phyloP scores from a whole-genome alignment of 64 coral and sea anemone genomes.

The Stichodactyla mertensii region DNA sequence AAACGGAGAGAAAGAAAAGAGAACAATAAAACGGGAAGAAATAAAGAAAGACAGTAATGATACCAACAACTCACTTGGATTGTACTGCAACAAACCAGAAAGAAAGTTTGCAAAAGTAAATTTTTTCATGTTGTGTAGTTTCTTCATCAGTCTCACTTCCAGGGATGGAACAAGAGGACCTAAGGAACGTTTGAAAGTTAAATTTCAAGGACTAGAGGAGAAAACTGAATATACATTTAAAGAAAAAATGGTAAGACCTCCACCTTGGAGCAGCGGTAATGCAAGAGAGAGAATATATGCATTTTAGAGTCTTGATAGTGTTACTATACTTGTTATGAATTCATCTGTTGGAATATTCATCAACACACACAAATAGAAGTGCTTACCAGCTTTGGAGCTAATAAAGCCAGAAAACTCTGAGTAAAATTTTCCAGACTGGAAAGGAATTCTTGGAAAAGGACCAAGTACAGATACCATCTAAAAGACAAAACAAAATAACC shows the following conservation, averaged over 20 bases:
- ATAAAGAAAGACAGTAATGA: not conserved
- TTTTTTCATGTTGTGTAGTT: slow-evolving; percentile 56
- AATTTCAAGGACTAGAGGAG: not conserved
- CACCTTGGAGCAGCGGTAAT: too few relatives aligned
- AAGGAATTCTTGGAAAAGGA: slow-evolving; percentile 46
- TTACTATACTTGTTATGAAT: not conserved
- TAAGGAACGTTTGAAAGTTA: not conserved
- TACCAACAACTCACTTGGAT: slow-evolving; percentile 45
- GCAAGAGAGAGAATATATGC: too few relatives aligned
- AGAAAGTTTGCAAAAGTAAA: slow-evolving; percentile 74
- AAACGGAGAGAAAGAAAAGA: not conserved
- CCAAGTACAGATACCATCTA: slow-evolving; percentile 56
- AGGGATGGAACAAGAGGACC: slow-evolving; percentile 2
- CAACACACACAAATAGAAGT: not conserved
- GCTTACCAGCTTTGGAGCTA: slow-evolving; percentile 28
- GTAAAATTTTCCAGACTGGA: slow-evolving; percentile 68
- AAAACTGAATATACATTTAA: too few relatives aligned
- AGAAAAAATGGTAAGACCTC: too few relatives aligned
- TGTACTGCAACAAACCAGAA: slow-evolving; percentile 64
- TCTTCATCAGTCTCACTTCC: slow-evolving; percentile 50
- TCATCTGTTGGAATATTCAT: not conserved
- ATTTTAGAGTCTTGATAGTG: not conserved
- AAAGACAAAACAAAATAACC: not conserved
- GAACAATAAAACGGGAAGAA: not conserved
- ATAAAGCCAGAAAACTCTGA: slow-evolving; percentile 41